These are phyloP conservation scores for Eidolon helvum DNA, from an alignment of 2,113 vertebrate genomes.

Conservation along the genomic window DNA sequence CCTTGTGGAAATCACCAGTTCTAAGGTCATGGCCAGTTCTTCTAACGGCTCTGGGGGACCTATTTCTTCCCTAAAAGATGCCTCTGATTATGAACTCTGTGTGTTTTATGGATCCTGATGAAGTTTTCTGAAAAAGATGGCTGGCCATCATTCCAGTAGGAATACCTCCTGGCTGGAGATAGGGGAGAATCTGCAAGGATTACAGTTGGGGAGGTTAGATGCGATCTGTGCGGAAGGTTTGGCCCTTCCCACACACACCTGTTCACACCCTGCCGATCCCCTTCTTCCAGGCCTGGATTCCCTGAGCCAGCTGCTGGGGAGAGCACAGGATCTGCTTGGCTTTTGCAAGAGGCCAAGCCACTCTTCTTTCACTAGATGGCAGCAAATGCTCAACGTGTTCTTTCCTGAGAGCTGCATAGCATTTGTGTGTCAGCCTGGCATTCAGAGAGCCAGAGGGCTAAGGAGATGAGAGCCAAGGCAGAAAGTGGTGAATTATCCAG, in stretches of 20 bases:
- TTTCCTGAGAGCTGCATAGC: background rate
- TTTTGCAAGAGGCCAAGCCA: background rate
- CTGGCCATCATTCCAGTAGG: background rate
- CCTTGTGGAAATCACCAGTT: background rate
- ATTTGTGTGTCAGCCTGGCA: background rate
- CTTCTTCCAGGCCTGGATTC: background rate
- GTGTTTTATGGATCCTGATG: background rate
- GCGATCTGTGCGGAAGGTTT: background rate
- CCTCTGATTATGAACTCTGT: background rate
- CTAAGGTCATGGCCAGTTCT: background rate
- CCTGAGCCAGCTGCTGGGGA: background rate
- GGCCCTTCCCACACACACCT: no score
- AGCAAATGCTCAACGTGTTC: slow-evolving; percentile 36
- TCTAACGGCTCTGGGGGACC: background rate
- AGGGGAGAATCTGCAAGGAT: background rate
- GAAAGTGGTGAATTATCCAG: background rate
- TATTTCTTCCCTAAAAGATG: background rate
- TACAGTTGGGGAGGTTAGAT: background rate
- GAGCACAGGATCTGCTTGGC: background rate
- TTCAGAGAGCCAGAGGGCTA: background rate
- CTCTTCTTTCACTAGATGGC: slow-evolving; percentile 65
- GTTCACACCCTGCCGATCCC: no score
- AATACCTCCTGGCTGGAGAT: background rate
- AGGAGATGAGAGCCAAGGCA: background rate
- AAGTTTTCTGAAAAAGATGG: background rate